Conservation (phyloP, 1,140 invertebrate species). For the Melanaphis sacchari region DNA sequence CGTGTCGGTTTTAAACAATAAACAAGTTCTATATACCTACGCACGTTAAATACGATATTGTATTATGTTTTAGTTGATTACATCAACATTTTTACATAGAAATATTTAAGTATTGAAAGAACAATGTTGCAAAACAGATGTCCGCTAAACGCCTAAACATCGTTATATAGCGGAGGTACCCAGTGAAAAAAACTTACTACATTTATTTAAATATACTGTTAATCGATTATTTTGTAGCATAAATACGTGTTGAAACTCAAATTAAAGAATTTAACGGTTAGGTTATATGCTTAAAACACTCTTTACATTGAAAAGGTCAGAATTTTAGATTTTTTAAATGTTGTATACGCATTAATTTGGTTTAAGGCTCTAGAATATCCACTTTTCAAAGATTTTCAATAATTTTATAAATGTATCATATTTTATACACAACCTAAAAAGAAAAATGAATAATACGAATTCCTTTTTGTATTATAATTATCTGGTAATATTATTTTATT, state of each 20-base stretch:
- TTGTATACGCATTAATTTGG: background rate
- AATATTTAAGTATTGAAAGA: background rate
- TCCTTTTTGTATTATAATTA: too few relatives aligned
- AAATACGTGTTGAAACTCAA: background rate
- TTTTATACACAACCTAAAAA: too few relatives aligned
- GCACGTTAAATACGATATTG: background rate
- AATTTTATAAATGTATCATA: too few relatives aligned
- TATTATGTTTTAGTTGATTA: background rate
- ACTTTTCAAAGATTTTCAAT: background rate
- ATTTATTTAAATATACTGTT: background rate
- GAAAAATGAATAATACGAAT: background rate
- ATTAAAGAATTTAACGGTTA: background rate
- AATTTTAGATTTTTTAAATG: background rate
- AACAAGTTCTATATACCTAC: background rate
- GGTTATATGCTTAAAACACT: background rate
- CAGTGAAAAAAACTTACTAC: background rate
- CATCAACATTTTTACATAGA: background rate
- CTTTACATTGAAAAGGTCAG: background rate
- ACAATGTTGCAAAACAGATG: background rate
- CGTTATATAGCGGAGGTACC: background rate
- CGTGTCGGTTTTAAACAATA: background rate
- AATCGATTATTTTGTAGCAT: background rate
- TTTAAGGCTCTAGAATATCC: too few relatives aligned
- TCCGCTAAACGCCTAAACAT: background rate
- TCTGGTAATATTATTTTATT: background rate